These are phyloP conservation scores for Pelobates fuscus DNA, from an alignment of 2,113 vertebrate genomes.

Conservation along the genomic window DNA sequence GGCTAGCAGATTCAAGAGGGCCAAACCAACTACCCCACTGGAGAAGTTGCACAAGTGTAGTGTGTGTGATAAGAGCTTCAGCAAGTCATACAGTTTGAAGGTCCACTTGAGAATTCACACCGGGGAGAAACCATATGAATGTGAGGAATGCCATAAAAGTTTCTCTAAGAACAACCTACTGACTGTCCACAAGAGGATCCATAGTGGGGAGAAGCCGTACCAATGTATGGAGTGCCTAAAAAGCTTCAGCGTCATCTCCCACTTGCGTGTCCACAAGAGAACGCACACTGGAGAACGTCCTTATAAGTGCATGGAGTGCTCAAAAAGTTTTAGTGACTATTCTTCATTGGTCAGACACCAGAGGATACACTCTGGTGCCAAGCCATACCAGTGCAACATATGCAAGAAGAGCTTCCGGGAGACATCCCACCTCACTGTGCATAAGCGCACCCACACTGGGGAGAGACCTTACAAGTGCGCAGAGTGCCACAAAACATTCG, in stretches of 20 bases:
- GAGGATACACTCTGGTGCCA: conserved; percentile 30
- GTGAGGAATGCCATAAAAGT: conserved; percentile 27
- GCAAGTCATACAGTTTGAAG: conserved; percentile 30
- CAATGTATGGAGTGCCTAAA: conserved; percentile 32
- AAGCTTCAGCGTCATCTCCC: conserved; percentile 38
- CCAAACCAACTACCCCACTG: background rate
- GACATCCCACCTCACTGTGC: conserved; percentile 38
- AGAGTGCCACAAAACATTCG: conserved; percentile 23
- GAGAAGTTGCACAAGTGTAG: conserved; percentile 33
- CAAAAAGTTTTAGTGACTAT: conserved; percentile 36
- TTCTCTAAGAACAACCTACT: conserved; percentile 41
- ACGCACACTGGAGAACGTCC: conserved; percentile 34
- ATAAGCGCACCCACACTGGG: conserved; percentile 20
- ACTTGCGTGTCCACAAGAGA: conserved; percentile 30
- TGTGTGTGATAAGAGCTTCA: conserved; percentile 33
- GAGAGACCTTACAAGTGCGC: conserved; percentile 30
- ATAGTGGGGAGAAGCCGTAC: conserved; percentile 33
- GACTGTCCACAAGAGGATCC: conserved; percentile 36
- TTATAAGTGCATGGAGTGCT: conserved; percentile 30
- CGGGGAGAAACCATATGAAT: conserved; percentile 37
- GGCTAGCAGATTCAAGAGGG: background rate
- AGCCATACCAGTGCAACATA: conserved; percentile 31
- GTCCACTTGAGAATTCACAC: conserved; percentile 42
- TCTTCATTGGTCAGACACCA: conserved; percentile 39
- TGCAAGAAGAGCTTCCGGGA: conserved; percentile 34